These are phyloP conservation scores for Saccopteryx bilineata DNA, from an alignment of 2,113 vertebrate species.

Conservation along the genomic window DNA sequence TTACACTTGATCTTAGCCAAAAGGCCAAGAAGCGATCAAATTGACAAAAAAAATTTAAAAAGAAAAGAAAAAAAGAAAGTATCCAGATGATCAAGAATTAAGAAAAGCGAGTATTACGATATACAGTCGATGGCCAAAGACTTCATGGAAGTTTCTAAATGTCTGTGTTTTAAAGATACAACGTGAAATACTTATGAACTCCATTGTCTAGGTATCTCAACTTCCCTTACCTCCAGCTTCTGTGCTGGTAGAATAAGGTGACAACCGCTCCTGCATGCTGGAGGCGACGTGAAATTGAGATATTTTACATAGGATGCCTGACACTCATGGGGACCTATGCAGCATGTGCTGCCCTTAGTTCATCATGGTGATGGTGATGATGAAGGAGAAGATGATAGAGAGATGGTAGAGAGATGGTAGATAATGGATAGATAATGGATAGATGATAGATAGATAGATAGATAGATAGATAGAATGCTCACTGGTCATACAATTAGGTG, in stretches of 20 bases:
- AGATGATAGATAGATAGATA: neutral
- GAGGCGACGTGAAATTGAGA: accelerated
- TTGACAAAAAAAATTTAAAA: neutral
- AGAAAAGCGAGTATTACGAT: neutral
- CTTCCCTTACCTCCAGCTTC: neutral
- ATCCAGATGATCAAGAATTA: neutral
- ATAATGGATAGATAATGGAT: no score
- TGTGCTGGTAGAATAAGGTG: neutral
- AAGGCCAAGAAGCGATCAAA: neutral
- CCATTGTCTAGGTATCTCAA: neutral
- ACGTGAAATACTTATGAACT: neutral
- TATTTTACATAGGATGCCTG: accelerated
- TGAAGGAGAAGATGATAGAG: neutral
- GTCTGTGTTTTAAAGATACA: neutral
- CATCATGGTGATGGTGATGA: accelerated
- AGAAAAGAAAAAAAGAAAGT: neutral
- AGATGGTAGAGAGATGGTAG: no score
- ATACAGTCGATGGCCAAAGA: no score
- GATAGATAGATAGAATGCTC: no score
- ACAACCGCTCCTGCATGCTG: accelerated
- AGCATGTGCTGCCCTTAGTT: accelerated
- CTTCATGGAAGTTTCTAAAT: neutral
- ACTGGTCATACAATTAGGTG: accelerated
- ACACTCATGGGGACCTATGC: accelerated
- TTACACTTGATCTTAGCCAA: no score